A percentile compares a stretch with the other conserved stretches of the same genome.
Evolutionary conservation across 2,888 invertebrate genomes (phyloP).

Genomic region (Oscheius sp.): DNA sequence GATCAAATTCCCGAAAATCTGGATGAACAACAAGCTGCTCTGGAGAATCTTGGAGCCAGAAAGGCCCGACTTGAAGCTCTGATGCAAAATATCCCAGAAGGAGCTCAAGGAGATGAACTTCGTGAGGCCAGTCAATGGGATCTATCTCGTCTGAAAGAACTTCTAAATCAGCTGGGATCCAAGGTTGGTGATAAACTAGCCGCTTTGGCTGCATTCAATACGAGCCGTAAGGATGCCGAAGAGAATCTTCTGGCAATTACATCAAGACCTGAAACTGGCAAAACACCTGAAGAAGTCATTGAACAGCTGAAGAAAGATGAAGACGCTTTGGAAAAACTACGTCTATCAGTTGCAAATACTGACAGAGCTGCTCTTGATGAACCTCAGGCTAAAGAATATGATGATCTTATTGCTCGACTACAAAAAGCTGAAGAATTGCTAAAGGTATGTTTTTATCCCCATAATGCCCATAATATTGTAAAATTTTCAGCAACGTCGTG

Average conservation of each 20-base stretch:
- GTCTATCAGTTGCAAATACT: slow-evolving; percentile 38
- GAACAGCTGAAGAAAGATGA: slow-evolving; percentile 44
- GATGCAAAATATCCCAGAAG: slow-evolving; percentile 43
- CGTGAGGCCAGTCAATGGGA: slow-evolving; percentile 55
- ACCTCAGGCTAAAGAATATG: slow-evolving; percentile 47
- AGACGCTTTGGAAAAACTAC: slow-evolving; percentile 40
- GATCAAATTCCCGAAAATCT: slow-evolving; percentile 41
- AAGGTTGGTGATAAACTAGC: slow-evolving; percentile 58
- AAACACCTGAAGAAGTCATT: slow-evolving; percentile 44
- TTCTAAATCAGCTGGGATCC: slow-evolving; percentile 48
- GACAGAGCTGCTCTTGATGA: slow-evolving; percentile 47
- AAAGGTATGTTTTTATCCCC: slow-evolving; percentile 33
- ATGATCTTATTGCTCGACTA: slow-evolving; percentile 50
- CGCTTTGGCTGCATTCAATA: slow-evolving; percentile 57
- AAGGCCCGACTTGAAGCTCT: slow-evolving; percentile 50
- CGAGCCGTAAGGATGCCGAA: slow-evolving; percentile 55
- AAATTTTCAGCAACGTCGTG: slow-evolving; percentile 45
- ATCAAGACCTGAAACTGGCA: slow-evolving; percentile 17
- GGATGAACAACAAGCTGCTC: slow-evolving; percentile 49
- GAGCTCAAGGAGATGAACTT: slow-evolving; percentile 48
- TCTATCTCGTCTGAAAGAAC: slow-evolving; percentile 53
- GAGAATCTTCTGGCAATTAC: slow-evolving; percentile 49
- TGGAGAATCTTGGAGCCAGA: slow-evolving; percentile 51
- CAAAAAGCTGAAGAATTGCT: slow-evolving; percentile 48
- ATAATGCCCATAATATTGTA: slow-evolving; percentile 23